A percentile compares a stretch with the other conserved stretches of the same genome.
Evolutionary conservation across 1,140 invertebrate species (phyloP).

Genomic region (Archivesica marissinica): DNA sequence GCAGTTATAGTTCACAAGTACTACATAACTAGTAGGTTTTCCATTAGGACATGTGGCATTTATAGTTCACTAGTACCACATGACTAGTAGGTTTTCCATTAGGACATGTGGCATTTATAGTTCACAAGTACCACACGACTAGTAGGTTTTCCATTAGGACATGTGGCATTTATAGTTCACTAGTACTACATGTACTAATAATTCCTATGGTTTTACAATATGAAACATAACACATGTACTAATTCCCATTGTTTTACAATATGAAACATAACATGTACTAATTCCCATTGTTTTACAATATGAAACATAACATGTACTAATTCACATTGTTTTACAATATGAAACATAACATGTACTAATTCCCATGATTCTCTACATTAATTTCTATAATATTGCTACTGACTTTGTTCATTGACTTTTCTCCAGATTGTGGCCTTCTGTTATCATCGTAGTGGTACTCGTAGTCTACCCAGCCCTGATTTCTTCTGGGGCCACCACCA

Average conservation of each 20-base stretch:
- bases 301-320: neutral
- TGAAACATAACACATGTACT: neutral
- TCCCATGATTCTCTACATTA: neutral
- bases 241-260: neutral
- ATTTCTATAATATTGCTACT: neutral
- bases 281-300: neutral
- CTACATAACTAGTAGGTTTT: too few relatives aligned
- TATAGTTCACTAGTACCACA: too few relatives aligned
- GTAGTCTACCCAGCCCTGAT: constrained; percentile 77
- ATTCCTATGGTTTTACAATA: neutral
- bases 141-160: too few relatives aligned
- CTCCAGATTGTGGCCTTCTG: constrained; percentile 10
- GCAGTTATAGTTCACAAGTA: too few relatives aligned
- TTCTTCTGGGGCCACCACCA: constrained; percentile 64
- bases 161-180: too few relatives aligned
- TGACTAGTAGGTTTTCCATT: too few relatives aligned
- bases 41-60: too few relatives aligned
- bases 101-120: too few relatives aligned
- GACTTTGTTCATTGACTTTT: constrained; percentile 49
- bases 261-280: neutral
- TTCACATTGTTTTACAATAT: neutral
- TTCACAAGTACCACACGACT: too few relatives aligned
- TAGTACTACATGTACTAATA: too few relatives aligned
- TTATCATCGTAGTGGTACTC: constrained; percentile 72
- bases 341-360: neutral